phyloP scores from a whole-genome alignment of 2,888 invertebrate genomes.

The Andrena dorsata region DNA sequence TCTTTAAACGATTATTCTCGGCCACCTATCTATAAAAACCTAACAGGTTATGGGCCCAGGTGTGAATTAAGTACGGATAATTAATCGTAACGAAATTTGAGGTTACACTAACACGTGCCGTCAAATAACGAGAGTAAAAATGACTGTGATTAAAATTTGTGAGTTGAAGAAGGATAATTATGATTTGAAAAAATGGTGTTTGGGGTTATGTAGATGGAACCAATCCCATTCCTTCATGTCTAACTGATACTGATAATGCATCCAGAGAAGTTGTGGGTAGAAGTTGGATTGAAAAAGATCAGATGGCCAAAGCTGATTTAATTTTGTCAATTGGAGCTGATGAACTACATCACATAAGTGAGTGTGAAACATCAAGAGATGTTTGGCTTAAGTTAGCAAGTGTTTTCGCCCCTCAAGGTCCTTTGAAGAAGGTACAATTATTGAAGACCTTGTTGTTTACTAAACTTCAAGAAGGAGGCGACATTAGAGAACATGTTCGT shows the following conservation, averaged over 20 bases:
- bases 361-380: slow-evolving; percentile 73
- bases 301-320: slow-evolving; percentile 64
- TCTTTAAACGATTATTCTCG: no score
- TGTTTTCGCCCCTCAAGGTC: slow-evolving; percentile 81
- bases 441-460: slow-evolving; percentile 80
- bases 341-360: slow-evolving; percentile 68
- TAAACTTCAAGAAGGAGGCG: slow-evolving; percentile 76
- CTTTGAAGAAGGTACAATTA: slow-evolving; percentile 82
- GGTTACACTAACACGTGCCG: background rate
- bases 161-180: slow-evolving; percentile 56
- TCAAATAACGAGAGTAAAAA: background rate
- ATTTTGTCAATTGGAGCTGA: slow-evolving; percentile 58
- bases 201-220: slow-evolving; percentile 67
- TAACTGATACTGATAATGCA: slow-evolving; percentile 20
- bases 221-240: slow-evolving; percentile 25
- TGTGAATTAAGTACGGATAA: background rate
- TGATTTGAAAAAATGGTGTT: slow-evolving; percentile 65
- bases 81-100: background rate
- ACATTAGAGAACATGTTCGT: slow-evolving; percentile 77
- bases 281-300: slow-evolving; percentile 56
- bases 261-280: slow-evolving; percentile 2
- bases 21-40: no score
- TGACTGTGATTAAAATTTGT: slow-evolving; percentile 46
- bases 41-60: background rate
- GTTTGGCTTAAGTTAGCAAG: slow-evolving; percentile 80